Conservation (phyloP, 2,797 vertebrate species). For the Dendrocincla tyrannina region DNA sequence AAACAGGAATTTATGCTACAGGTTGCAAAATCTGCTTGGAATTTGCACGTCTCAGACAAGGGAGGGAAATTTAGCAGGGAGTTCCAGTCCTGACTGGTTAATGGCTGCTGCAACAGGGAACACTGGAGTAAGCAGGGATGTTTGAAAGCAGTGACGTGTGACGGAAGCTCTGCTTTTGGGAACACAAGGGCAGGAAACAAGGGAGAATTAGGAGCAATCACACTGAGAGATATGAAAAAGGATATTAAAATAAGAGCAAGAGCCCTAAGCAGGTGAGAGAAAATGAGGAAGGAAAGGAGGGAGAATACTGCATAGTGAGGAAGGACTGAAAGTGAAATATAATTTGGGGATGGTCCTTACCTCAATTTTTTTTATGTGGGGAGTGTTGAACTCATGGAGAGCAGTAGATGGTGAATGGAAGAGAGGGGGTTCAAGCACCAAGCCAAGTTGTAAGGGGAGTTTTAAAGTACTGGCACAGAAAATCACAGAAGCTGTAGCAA, state of each 20-base stretch:
- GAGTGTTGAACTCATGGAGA: not conserved
- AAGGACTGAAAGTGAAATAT: not conserved
- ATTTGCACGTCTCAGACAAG: not conserved
- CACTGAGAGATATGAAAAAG: not conserved
- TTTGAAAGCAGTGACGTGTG: not conserved
- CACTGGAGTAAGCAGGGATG: not conserved
- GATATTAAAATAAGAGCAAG: not conserved
- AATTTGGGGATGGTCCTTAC: not conserved
- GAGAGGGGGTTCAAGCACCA: not conserved
- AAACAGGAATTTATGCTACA: not conserved
- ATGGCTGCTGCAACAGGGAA: not conserved
- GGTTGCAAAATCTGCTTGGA: constrained; percentile 5
- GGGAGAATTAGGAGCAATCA: not conserved
- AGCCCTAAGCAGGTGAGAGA: not conserved
- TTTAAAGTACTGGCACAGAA: not conserved
- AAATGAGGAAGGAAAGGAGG: not conserved
- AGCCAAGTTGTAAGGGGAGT: not conserved
- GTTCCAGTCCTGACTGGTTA: not conserved
- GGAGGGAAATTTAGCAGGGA: not conserved
- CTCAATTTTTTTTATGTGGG: not conserved
- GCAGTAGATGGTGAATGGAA: not conserved
- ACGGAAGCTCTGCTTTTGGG: not conserved
- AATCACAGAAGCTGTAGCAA: not conserved
- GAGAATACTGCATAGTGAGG: not conserved
- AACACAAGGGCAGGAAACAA: not conserved